Percentiles rank a stretch among this genome's conserved stretches.
These are phyloP conservation scores for Cydia fagiglandana DNA, from an alignment of 1,140 invertebrate genomes.

Conservation along the genomic window DNA sequence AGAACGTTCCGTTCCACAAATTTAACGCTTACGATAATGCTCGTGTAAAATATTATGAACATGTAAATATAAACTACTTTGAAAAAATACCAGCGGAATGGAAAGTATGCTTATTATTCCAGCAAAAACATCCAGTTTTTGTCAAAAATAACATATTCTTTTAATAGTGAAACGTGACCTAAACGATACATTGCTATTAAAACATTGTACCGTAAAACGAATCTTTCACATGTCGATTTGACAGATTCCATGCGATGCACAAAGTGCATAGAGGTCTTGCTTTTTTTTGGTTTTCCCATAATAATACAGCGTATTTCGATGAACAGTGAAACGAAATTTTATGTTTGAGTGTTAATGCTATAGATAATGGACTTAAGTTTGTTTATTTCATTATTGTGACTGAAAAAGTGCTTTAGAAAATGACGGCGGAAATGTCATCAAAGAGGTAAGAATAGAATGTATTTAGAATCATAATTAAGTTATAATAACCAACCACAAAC, in stretches of 20 bases:
- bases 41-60: background rate
- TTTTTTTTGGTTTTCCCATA: constrained; percentile 18
- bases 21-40: background rate
- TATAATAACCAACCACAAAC: background rate
- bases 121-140: constrained; percentile 37
- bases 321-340: constrained; percentile 10
- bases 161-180: background rate
- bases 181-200: background rate
- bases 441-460: constrained; percentile 62
- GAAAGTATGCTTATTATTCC: constrained; percentile 24
- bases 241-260: constrained; percentile 30
- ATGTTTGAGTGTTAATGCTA: constrained; percentile 23
- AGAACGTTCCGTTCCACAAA: constrained; percentile 40
- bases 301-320: constrained; percentile 13
- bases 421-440: constrained; percentile 73
- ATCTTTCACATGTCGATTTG: constrained; percentile 20
- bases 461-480: constrained; percentile 32
- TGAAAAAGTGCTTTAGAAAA: constrained; percentile 55
- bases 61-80: background rate
- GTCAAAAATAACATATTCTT: background rate
- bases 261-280: constrained; percentile 23
- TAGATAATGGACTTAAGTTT: constrained; percentile 60
- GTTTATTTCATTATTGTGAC: constrained; percentile 46
- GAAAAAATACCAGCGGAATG: background rate
- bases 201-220: background rate